phyloP scores from a whole-genome alignment of 2,888 invertebrate genomes.

The Chymomyza amoena region DNA sequence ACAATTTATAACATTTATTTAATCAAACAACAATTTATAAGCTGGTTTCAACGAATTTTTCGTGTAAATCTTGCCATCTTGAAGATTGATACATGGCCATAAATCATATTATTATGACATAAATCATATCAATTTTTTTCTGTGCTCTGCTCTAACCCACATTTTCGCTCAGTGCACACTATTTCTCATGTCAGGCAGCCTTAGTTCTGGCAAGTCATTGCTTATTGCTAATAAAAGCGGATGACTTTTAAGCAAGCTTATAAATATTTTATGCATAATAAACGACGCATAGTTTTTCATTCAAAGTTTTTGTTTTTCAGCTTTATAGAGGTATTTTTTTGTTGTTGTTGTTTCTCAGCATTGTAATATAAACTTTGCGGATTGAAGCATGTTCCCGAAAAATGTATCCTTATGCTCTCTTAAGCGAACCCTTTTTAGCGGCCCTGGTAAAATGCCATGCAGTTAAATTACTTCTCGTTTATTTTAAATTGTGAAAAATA shows the following conservation, averaged over 20 bases:
- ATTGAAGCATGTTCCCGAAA: no score
- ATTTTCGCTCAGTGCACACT: neutral
- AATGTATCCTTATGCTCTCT: neutral
- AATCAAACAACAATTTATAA: neutral
- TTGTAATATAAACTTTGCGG: neutral
- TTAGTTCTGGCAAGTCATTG: neutral
- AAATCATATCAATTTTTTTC: neutral
- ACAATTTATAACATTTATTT: neutral
- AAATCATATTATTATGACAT: neutral
- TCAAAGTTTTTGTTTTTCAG: no score
- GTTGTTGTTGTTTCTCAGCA: neutral
- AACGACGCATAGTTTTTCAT: neutral
- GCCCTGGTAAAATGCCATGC: conserved; percentile 41
- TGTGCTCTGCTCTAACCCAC: no score
- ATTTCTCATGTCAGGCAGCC: neutral
- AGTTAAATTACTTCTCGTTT: conserved; percentile 73
- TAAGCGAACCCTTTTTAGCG: neutral
- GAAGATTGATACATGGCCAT: neutral
- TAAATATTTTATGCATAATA: neutral
- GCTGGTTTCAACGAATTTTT: neutral
- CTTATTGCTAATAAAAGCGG: neutral
- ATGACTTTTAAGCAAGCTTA: neutral
- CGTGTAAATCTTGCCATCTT: neutral
- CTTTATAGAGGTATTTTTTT: neutral
- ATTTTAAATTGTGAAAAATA: conserved; percentile 72